A percentile compares a stretch with the other conserved stretches of the same genome.
These are phyloP conservation scores for Triplophysa tibetana DNA, from an alignment of 2,113 vertebrate species.

Conservation along the genomic window DNA sequence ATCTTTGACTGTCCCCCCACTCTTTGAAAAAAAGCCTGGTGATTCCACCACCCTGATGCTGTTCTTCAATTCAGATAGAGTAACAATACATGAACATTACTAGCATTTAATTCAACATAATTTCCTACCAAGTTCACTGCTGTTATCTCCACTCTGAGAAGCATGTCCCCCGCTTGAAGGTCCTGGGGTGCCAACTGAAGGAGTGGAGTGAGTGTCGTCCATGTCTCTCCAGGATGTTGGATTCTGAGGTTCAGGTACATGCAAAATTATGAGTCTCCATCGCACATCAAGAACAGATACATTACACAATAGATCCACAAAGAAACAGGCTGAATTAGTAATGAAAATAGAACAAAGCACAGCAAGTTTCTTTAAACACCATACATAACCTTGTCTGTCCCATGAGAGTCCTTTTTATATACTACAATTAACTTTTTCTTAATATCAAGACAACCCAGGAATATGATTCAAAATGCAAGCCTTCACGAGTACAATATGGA, in stretches of 20 bases:
- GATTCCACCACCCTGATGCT: conserved; percentile 34
- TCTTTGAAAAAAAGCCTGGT: conserved; percentile 55
- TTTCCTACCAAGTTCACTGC: conserved; percentile 88
- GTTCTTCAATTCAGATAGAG: conserved; percentile 30
- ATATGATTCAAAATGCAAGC: too few relatives aligned
- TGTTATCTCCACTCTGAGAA: conserved; percentile 96
- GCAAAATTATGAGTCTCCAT: background rate
- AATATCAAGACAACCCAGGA: background rate
- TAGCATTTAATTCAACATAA: background rate
- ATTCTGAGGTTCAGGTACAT: conserved; percentile 80
- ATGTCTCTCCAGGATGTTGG: conserved; percentile 83
- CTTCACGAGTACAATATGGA: background rate
- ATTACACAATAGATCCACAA: conserved; percentile 59
- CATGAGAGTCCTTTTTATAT: background rate
- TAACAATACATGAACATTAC: background rate
- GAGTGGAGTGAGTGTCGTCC: conserved; percentile 91
- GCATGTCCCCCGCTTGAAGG: conserved; percentile 95
- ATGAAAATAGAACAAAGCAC: background rate
- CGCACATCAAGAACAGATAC: background rate
- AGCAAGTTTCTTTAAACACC: background rate
- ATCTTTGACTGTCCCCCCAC: conserved; percentile 61
- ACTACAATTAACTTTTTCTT: background rate
- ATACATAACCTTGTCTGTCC: conserved; percentile 14
- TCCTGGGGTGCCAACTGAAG: conserved; percentile 93
- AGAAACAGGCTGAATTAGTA: conserved; percentile 50